Evolutionary conservation across 1,140 invertebrate genomes (phyloP), one percentile per base, ranked within the genome.

Genomic region (Papilio helenus): DNA sequence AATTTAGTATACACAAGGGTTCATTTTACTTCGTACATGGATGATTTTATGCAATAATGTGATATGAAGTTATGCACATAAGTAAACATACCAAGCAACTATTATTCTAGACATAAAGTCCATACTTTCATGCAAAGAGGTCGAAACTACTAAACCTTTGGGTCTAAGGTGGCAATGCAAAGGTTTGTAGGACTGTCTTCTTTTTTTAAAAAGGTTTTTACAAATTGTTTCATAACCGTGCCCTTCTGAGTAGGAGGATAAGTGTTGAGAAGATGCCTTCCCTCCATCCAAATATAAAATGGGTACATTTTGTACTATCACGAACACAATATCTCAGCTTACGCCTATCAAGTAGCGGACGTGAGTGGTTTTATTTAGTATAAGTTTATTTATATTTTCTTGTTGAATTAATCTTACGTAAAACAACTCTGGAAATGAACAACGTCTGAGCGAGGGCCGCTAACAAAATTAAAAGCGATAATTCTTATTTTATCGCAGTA

Each of bases 311-410:
- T 61, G 12, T 68, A 34, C 26, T 8, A 78, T 78, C 58, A 79
- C 18, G 18, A 39, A 68, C 26, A 68, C 10, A 29, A 68, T 26
- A 61, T 61, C 9, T 26, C 61, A 29, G 61, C 61, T 68, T 68
- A 68, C 12, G 26, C 26, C 61, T 34, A 68, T 68, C 26, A 68
- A 29, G 61, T 68, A 68, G 23, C 58, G 58, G 58, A 26, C 23
- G 23, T 55, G 42, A 44, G 73, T 29, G 29, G 29, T 76, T 76
- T 76, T 58, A 39, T 58, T 58, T 51, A 76, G 14, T 46, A 39
- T 76, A 71, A 26, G 55, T 79, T 79, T 81, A 71, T 34, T 76
- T 55, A 79, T 55, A 55, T 74, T 74, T 79, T 20, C 76, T 76
- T 76, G 8, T 65, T 76, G 12, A 68, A 68, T 68, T 68, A 68